phyloP scores from a whole-genome alignment of 2,113 vertebrate species.

The Hepsetus odoe region DNA sequence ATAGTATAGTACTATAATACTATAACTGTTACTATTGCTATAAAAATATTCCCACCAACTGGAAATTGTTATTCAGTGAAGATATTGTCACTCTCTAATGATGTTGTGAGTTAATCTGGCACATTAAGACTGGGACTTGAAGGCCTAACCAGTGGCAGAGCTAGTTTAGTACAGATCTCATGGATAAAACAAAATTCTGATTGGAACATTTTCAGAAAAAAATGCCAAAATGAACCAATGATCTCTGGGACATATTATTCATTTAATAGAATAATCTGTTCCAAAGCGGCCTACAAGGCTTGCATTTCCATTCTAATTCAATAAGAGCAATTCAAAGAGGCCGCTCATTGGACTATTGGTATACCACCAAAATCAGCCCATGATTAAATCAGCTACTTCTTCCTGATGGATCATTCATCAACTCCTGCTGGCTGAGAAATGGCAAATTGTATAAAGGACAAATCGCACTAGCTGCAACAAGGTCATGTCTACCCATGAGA shows the following conservation, averaged over 20 bases:
- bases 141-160: too few species aligned
- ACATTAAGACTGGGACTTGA: too few species aligned
- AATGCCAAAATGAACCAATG: neutral
- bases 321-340: conserved; percentile 26
- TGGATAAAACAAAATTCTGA: too few species aligned
- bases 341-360: neutral
- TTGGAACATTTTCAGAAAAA: too few species aligned
- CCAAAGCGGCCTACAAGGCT: conserved; percentile 11
- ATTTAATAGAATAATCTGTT: conserved; percentile 13
- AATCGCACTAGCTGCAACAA: conserved; percentile 35
- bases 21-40: too few species aligned
- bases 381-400: conserved; percentile 45
- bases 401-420: conserved; percentile 35
- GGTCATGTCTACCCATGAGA: conserved; percentile 26
- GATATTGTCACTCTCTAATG: too few species aligned
- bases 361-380: conserved; percentile 24
- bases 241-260: conserved; percentile 31
- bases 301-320: conserved; percentile 41
- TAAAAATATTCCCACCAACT: too few species aligned
- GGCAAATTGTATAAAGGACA: conserved; percentile 33
- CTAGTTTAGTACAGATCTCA: too few species aligned
- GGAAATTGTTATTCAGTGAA: too few species aligned
- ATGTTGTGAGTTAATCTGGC: too few species aligned
- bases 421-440: conserved; percentile 24
- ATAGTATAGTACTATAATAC: too few species aligned